Evolutionary conservation across 2,888 invertebrate species (phyloP), one percentile per base, ranked within the genome.

Genomic region (Plagodis pulveraria): DNA sequence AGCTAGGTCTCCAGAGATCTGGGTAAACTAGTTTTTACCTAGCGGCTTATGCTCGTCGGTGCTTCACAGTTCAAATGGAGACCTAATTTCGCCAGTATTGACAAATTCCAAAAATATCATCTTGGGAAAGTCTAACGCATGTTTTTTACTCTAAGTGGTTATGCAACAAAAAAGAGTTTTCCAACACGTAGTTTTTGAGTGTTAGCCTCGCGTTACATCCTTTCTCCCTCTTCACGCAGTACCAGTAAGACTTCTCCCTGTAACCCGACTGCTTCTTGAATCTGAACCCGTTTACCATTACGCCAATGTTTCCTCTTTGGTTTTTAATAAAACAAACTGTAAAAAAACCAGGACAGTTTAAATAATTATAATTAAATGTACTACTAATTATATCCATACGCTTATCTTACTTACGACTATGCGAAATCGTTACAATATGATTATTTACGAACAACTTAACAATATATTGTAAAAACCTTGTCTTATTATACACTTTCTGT

Each of bases 191-290:
- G 51, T 60, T 60, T 1, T 60, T 60, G 9, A 63, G 45, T 2
- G 57, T 60, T 1, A 63, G 40, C 38, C 53, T 62, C n/a, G 62
- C 64, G 44, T 60, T 62, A 49, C 59, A 60, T 5, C 63, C 63
- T 33, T 56, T 63, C 22, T 61, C 58, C 12, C 63, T 54, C 45
- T 58, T 58, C 36, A 63, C 59, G 10, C 65, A 65, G 38, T 65
- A 65, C 65, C 65, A 65, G 55, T 62, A 65, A 4, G 65, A 62
- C 22, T 65, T 65, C 34, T 62, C 62, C 6, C 62, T 54, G 50
- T 65, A 65, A 4, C 59, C 57, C 0, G 63, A 59, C 9, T 66
- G 63, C 12, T 63, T 63, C 46, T 62, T 63, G 45, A 66, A 66
- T 45, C 48, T 55, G 50, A 36, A 57, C 12, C 60, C 62, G 40